Evolutionary conservation across 2,113 vertebrate genomes (phyloP).

Genomic region (Corydoras sp.): DNA sequence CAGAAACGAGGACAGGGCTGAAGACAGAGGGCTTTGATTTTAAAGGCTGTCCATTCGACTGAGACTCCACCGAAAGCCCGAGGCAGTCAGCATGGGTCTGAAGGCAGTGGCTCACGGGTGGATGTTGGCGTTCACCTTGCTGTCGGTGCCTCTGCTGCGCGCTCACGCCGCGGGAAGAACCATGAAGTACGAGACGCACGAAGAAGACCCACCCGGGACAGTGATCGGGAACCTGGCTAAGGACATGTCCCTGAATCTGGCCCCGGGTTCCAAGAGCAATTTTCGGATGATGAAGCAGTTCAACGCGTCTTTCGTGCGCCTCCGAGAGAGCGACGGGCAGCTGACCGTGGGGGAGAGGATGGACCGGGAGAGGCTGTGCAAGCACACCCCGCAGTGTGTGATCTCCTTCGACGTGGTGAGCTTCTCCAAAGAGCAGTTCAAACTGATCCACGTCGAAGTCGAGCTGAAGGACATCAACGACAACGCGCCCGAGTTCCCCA

Average conservation of each 20-base stretch:
- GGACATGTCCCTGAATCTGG: slow-evolving; percentile 73
- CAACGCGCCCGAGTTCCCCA: slow-evolving; percentile 85
- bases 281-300: slow-evolving; percentile 96
- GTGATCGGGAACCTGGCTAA: slow-evolving; percentile 90
- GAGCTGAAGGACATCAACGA: slow-evolving; percentile 97
- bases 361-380: slow-evolving; percentile 86
- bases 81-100: too few relatives aligned
- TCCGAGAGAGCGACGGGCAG: slow-evolving; percentile 88
- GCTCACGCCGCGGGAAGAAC: slow-evolving; percentile 70
- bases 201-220: slow-evolving; percentile 84
- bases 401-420: slow-evolving; percentile 93
- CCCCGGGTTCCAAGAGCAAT: slow-evolving; percentile 69
- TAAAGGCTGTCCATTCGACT: too few relatives aligned
- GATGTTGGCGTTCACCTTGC: slow-evolving; percentile 49
- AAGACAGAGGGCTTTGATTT: too few relatives aligned
- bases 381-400: slow-evolving; percentile 76
- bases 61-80: too few relatives aligned
- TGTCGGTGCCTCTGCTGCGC: slow-evolving; percentile 46
- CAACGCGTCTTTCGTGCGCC: slow-evolving; percentile 85
- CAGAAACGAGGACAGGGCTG: too few relatives aligned
- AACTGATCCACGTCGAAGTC: slow-evolving; percentile 91
- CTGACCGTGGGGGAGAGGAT: slow-evolving; percentile 86
- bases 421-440: slow-evolving; percentile 85
- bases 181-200: slow-evolving; percentile 85
- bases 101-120: slow-evolving; percentile 35